Base-by-base conservation (phyloP, 2,888 invertebrate genomes). In the Sminthurinus aureus region DNA sequence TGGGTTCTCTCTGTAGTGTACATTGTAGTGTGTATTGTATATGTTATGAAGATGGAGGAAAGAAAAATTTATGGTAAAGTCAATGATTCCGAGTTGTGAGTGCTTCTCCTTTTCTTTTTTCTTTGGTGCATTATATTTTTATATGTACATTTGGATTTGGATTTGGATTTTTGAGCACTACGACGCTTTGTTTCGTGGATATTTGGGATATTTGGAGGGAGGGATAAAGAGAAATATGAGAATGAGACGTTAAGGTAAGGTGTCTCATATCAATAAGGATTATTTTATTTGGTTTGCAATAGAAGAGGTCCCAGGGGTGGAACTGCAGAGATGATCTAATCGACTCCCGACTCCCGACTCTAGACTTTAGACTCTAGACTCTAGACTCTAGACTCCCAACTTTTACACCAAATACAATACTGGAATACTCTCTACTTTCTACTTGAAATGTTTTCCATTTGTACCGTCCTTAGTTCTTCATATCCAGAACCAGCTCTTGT, bases 181-280 rank as follows among this genome's bases (percentile, higher is more conserved):
- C 9, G 15, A 18, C 9, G 58, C 18, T 58, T 58, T 58, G 13
- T 58, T 58, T 58, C 58, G 13, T 58, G 2, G 58, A 26, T 13
- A 15, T 71, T 24, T n/a, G 13, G 67, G 11, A 24, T 22, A 20
- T 24, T 22, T 58, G 50, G n/a, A 66, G 15, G 8, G 73, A 51
- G 24, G 26, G 24, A 24, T 64, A 81, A n/a, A n/a, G n/a, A n/a
- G 83, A 84, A 85, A 80, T 83, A 82, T 79, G 84, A 85, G 84
- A 83, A 38, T 38, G 38, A 38, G 38, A 38, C 38, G 38, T 38
- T 38, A 38, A 77, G 82, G 79, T 85, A 67, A 84, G 83, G 84
- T 85, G 81, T 85, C 84, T 82, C 84, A 85, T 85, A 85, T 84
- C 85, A 85, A 84, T 84, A 81, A 81, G 84, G 83, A 84, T 84